Percentiles rank a stretch among this genome's conserved stretches.
Conservation (phyloP, 2,888 invertebrate species). For the Branchipolynoe longqiensis region DNA sequence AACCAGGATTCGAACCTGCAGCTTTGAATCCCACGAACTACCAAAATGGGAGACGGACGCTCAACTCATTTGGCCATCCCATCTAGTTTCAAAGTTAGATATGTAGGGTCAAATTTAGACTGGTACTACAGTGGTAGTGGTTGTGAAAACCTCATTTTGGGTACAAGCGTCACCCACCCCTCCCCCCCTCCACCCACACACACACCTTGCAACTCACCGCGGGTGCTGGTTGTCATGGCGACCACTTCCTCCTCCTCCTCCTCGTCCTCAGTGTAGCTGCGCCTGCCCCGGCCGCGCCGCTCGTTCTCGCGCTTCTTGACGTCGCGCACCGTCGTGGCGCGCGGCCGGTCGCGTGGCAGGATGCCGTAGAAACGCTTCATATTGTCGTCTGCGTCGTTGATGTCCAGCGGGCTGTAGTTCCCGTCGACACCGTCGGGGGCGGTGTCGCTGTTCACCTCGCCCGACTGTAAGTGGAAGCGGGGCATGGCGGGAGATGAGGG, state of each 20-base stretch:
- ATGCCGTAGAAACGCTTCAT: constrained; percentile 84
- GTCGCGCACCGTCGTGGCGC: constrained; percentile 95
- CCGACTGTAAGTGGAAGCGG: not conserved
- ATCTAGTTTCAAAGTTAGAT: too few species aligned
- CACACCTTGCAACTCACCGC: too few species aligned
- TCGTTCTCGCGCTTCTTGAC: constrained; percentile 85
- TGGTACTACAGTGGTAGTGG: too few species aligned
- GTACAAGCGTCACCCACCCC: too few species aligned
- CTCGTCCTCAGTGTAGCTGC: not conserved
- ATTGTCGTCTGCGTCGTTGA: constrained; percentile 83
- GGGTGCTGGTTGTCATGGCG: not conserved
- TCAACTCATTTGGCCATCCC: too few species aligned
- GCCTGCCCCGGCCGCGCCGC: constrained; percentile 11
- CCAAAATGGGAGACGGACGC: too few species aligned
- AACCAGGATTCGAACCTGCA: too few species aligned
- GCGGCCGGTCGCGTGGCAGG: constrained; percentile 88
- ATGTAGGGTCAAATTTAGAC: not conserved
- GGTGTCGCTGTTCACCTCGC: constrained; percentile 35
- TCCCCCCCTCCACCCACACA: too few species aligned
- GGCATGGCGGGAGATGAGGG: too few species aligned
- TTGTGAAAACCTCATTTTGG: too few species aligned
- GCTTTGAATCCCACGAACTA: too few species aligned
- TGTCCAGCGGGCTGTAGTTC: constrained; percentile 84
- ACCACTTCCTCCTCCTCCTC: constrained; percentile 19
- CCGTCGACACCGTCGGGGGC: constrained; percentile 82